Conservation (phyloP, 2,113 vertebrate genomes). For the Vicugna pacos region DNA sequence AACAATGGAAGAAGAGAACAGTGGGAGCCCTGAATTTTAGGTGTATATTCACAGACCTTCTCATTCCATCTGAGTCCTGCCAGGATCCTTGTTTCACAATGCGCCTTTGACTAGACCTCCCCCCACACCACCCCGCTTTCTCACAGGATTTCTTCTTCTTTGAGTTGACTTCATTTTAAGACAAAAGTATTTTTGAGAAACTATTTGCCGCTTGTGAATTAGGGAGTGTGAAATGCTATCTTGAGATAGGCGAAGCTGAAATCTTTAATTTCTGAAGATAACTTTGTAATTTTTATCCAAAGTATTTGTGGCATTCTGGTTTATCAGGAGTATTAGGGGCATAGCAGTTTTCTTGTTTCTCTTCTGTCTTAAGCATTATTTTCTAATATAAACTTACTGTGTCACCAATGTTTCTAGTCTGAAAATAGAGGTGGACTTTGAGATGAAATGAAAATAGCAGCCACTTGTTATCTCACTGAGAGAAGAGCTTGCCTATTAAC, state of each 20-base stretch:
- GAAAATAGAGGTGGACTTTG: neutral
- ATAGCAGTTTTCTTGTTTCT: neutral
- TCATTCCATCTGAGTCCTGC: neutral
- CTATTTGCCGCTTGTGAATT: neutral
- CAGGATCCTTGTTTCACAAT: neutral
- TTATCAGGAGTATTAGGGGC: neutral
- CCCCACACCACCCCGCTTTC: neutral
- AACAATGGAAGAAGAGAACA: neutral
- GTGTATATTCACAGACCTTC: neutral
- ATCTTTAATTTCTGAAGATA: slow-evolving; percentile 13
- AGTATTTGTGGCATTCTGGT: neutral
- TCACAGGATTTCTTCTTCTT: slow-evolving; percentile 1
- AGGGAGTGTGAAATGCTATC: neutral
- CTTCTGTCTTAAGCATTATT: neutral
- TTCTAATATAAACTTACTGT: slow-evolving; percentile 10
- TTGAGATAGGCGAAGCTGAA: neutral
- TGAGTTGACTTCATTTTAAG: neutral
- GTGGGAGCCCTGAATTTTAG: neutral
- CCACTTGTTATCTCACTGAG: neutral
- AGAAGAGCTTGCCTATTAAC: neutral
- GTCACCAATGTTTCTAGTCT: neutral
- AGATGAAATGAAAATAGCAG: neutral
- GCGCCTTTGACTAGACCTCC: neutral
- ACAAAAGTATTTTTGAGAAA: slow-evolving; percentile 27
- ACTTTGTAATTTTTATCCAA: neutral